These are phyloP conservation scores for Xiphydria camelus DNA, from an alignment of 2,888 invertebrate genomes.

Conservation along the genomic window DNA sequence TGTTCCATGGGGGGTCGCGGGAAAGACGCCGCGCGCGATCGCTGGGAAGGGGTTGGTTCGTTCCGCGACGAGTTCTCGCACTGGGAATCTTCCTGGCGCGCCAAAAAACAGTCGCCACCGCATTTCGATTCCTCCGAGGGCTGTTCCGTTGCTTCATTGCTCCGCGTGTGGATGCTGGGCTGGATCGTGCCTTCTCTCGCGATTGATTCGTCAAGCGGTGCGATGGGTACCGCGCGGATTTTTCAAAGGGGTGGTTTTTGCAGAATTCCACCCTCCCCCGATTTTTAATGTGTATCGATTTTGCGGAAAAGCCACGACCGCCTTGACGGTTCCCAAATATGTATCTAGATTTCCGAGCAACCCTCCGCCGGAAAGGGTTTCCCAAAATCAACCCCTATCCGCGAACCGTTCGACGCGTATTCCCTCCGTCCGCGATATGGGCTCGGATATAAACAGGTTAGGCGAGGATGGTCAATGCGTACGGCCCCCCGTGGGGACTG, in stretches of 20 bases:
- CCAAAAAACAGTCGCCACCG: too few relatives aligned
- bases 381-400: constrained; percentile 1
- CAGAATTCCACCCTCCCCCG: too few relatives aligned
- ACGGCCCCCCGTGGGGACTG: constrained; percentile 17
- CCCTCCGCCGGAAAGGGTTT: not conserved
- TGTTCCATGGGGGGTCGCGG: constrained; percentile 38
- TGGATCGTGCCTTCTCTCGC: too few relatives aligned
- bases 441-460: constrained; percentile 28
- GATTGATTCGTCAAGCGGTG: too few relatives aligned
- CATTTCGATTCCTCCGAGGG: too few relatives aligned
- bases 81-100: constrained; percentile 12
- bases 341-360: not conserved
- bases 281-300: too few relatives aligned
- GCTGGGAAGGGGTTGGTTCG: constrained; percentile 37
- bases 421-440: constrained; percentile 10
- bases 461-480: constrained; percentile 18
- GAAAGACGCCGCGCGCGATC: constrained; percentile 26
- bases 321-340: too few relatives aligned
- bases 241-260: too few relatives aligned
- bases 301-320: too few relatives aligned
- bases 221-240: too few relatives aligned
- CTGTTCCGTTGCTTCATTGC: too few relatives aligned
- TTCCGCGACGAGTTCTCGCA: constrained; percentile 6
- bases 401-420: not conserved
- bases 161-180: too few relatives aligned